Evolutionary conservation across 1,140 invertebrate genomes (phyloP).

Genomic region (Patella vulgata): DNA sequence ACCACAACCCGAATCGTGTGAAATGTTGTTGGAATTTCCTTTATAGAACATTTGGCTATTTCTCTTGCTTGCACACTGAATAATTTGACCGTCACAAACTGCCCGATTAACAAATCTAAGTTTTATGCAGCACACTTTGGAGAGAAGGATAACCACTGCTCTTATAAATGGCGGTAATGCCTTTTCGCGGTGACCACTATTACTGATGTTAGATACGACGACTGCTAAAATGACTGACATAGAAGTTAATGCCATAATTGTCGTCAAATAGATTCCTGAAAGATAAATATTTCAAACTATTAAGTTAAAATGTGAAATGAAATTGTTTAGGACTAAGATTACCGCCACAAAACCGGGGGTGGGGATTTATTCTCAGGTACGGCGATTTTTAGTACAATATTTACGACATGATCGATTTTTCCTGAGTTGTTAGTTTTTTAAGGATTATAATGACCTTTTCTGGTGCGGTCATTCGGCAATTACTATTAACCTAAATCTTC

Average conservation of each 20-base stretch:
- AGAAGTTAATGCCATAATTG: conserved; percentile 64
- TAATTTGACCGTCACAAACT: background rate
- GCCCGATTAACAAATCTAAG: conserved; percentile 34
- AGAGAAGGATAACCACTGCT: conserved; percentile 19
- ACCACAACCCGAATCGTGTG: conserved; percentile 49
- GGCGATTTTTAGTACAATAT: too few species aligned
- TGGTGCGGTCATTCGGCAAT: too few species aligned
- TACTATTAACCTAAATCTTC: too few species aligned
- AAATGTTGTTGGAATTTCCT: conserved; percentile 25
- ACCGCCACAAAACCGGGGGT: background rate
- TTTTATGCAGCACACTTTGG: conserved; percentile 37
- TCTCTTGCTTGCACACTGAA: too few species aligned
- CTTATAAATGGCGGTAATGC: conserved; percentile 44
- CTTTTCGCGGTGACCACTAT: conserved; percentile 36
- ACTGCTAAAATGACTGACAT: conserved; percentile 65
- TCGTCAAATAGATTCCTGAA: conserved; percentile 65
- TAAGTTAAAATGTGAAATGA: background rate
- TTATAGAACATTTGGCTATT: conserved; percentile 11
- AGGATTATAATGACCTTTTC: too few species aligned
- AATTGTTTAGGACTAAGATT: background rate
- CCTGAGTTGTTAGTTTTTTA: too few species aligned
- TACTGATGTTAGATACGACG: conserved; percentile 55
- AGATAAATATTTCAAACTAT: background rate
- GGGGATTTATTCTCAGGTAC: background rate
- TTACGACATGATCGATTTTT: too few species aligned